These are phyloP conservation scores for Isotomurus palustris DNA, from an alignment of 2,888 invertebrate genomes.

Conservation along the genomic window DNA sequence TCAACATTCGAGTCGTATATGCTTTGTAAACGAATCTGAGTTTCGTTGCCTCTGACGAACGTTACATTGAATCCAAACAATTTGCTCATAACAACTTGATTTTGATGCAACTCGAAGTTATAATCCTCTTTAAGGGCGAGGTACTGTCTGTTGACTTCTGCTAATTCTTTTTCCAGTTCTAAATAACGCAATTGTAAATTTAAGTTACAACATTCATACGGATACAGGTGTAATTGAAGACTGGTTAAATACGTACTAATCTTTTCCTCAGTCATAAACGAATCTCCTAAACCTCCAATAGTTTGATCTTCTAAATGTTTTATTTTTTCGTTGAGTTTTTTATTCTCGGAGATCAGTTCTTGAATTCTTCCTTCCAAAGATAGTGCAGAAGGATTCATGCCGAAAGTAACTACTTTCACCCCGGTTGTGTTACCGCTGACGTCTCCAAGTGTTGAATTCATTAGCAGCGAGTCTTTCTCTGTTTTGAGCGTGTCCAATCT, in stretches of 20 bases:
- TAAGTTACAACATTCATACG: neutral
- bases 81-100: slow-evolving; percentile 34
- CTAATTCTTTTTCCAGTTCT: slow-evolving; percentile 36
- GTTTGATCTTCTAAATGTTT: slow-evolving; percentile 25
- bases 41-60: slow-evolving; percentile 35
- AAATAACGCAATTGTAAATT: slow-evolving; percentile 9
- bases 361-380: slow-evolving; percentile 37
- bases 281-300: neutral
- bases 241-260: no score
- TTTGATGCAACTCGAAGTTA: slow-evolving; percentile 41
- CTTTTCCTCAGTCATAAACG: neutral
- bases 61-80: slow-evolving; percentile 41
- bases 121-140: slow-evolving; percentile 38
- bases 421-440: slow-evolving; percentile 30
- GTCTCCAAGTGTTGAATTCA: neutral
- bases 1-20: slow-evolving; percentile 32
- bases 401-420: slow-evolving; percentile 40
- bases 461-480: slow-evolving; percentile 17
- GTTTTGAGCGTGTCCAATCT: slow-evolving; percentile 18
- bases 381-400: slow-evolving; percentile 41
- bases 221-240: no score
- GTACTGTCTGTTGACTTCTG: slow-evolving; percentile 33
- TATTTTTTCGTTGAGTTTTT: slow-evolving; percentile 35
- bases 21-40: slow-evolving; percentile 40
- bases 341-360: slow-evolving; percentile 38